Evolutionary conservation across 2,797 vertebrate species (phyloP).

Genomic region (Brotula barbata): DNA sequence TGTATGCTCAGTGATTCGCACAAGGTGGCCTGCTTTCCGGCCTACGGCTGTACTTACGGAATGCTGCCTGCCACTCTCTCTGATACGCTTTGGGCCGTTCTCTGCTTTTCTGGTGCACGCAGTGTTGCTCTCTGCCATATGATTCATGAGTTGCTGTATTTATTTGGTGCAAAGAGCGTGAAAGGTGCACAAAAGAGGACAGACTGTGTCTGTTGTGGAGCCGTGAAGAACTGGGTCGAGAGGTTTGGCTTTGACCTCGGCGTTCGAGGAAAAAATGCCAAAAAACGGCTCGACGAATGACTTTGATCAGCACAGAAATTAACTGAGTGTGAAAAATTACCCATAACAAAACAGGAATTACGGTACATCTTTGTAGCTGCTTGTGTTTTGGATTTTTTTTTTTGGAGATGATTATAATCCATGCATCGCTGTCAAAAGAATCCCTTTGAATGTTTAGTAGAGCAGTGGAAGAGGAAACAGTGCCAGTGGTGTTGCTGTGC

Average conservation of each 20-base stretch:
- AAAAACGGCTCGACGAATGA: too few relatives aligned
- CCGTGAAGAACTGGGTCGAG: slow-evolving; percentile 54
- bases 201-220: slow-evolving; percentile 73
- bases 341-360: too few relatives aligned
- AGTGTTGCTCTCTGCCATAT: slow-evolving; percentile 57
- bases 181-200: slow-evolving; percentile 72
- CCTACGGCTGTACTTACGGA: slow-evolving; percentile 69
- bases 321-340: too few relatives aligned
- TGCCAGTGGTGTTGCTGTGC: slow-evolving; percentile 47
- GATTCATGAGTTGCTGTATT: slow-evolving; percentile 78
- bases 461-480: slow-evolving; percentile 33
- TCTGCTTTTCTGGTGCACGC: slow-evolving; percentile 54
- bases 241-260: too few relatives aligned
- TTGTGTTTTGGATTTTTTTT: too few relatives aligned
- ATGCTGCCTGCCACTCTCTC: slow-evolving; percentile 72
- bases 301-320: too few relatives aligned
- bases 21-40: slow-evolving; percentile 51
- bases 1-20: slow-evolving; percentile 70
- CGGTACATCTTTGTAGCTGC: too few relatives aligned
- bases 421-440: slow-evolving; percentile 23
- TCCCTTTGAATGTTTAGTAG: slow-evolving; percentile 26
- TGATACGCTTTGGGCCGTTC: slow-evolving; percentile 59
- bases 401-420: background rate
- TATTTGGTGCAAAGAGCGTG: slow-evolving; percentile 77
- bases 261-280: too few relatives aligned